These are phyloP conservation scores for Lasioglossum calceatum DNA, from an alignment of 2,888 invertebrate species.

Conservation along the genomic window DNA sequence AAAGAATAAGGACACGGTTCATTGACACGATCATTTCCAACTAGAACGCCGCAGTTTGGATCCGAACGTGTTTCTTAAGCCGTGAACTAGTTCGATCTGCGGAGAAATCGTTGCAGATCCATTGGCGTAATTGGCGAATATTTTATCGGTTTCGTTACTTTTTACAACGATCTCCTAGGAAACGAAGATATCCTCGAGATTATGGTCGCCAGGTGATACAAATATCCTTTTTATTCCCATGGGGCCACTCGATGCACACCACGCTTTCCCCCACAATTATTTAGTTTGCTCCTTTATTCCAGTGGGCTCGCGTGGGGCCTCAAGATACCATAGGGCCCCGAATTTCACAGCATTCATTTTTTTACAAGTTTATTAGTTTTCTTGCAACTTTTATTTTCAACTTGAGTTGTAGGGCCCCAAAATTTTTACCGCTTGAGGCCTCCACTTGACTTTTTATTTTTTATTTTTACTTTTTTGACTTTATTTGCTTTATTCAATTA, in stretches of 20 bases:
- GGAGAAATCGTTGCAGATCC: constrained; percentile 23
- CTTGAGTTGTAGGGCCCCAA: too few species aligned
- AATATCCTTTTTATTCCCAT: neutral
- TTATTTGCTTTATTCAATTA: too few species aligned
- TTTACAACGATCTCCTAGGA: neutral
- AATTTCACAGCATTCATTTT: too few species aligned
- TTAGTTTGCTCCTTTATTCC: too few species aligned
- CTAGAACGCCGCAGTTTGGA: neutral
- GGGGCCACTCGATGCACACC: neutral
- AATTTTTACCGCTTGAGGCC: too few species aligned
- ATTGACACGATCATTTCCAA: neutral
- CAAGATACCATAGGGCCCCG: too few species aligned
- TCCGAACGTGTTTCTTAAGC: neutral
- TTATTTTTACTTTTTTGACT: too few species aligned
- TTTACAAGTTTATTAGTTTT: too few species aligned
- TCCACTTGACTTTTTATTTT: too few species aligned
- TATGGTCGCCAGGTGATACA: neutral
- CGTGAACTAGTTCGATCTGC: constrained; percentile 13
- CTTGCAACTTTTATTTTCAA: too few species aligned
- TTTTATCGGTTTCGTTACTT: neutral
- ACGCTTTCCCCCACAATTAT: neutral
- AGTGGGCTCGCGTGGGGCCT: too few species aligned
- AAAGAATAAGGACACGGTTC: neutral
- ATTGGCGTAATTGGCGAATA: neutral
- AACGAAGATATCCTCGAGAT: neutral